Base-by-base conservation (phyloP, 2,797 vertebrate species). In the Malacoraja senta region DNA sequence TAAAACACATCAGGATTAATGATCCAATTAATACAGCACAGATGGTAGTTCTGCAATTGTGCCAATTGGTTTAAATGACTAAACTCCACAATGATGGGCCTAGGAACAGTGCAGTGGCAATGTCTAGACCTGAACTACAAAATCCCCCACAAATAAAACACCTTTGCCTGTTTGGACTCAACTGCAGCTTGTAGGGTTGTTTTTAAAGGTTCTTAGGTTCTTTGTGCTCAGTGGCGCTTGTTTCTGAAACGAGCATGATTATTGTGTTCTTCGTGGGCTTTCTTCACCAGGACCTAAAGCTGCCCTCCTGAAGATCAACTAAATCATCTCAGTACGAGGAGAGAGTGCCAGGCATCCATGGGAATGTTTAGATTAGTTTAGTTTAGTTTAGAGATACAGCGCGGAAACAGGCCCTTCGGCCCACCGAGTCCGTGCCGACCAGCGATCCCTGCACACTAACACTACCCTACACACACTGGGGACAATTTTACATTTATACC, bases 1-100 rank as follows among this genome's bases (percentile, higher is more conserved):
- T 92, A 92, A 92, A 74, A 58, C 38, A 58, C 71, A 92, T 58
- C 68, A 92, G 76, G 90, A 92, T 76, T 92, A 92, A 92, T 92
- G 90, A 92, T 44, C 44, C 68, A 92, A 92, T 92, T 92, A 92
- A 92, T 76, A 58, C 53, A 76, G 13, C 32, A 76, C 35, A 76
- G 71, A n/a, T 92, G 90, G 71, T 26, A 58, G 71, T 92, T 26
- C 38, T 53, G 71, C 68, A 53, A 91, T 24, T 74, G 90, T 72
- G 71, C 90, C 71, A 76, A 76, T 58, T 71, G 44, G 58, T 92
- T 58, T 92, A 76, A 92, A 92, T 92, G 44, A 76, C 71, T 92
- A 53, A 76, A 76, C 71, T 92, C 68, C 71, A n/a, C 38, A 92
- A 26, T n/a, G 72, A 76, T 76, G 71, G 71, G 58, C 76, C 63